Conservation (phyloP, 2,113 vertebrate genomes). For the Ursus arctos region DNA sequence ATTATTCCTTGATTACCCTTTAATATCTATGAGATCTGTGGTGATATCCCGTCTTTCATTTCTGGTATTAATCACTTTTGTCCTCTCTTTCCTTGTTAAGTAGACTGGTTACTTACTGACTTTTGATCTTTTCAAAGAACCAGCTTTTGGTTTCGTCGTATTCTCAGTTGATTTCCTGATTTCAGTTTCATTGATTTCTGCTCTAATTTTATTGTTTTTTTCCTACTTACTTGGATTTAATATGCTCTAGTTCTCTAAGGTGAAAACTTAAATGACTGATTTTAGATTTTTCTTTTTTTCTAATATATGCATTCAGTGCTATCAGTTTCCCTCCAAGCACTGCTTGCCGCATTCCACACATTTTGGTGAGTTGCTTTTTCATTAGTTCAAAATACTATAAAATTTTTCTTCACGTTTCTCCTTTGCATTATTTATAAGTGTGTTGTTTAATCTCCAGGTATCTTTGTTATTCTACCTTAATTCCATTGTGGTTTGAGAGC, state of each 20-base stretch:
- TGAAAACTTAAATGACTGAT: neutral
- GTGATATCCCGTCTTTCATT: neutral
- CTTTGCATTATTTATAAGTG: neutral
- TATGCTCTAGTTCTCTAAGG: neutral
- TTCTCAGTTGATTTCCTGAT: neutral
- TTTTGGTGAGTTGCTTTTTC: neutral
- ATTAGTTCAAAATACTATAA: neutral
- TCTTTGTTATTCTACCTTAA: neutral
- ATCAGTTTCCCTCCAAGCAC: neutral
- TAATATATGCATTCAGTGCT: neutral
- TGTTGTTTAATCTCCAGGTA: neutral
- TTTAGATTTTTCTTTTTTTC: neutral
- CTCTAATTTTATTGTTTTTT: neutral
- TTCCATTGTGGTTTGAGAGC: neutral
- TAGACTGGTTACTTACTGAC: neutral
- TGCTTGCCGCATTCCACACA: neutral
- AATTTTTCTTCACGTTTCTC: neutral
- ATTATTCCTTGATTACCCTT: neutral
- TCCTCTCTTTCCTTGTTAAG: neutral
- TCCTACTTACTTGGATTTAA: neutral
- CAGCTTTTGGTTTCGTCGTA: neutral
- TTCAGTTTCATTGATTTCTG: neutral
- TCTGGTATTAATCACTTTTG: neutral
- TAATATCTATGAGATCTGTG: neutral
- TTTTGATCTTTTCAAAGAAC: neutral